Evolutionary conservation across 2,797 vertebrate genomes (phyloP), one percentile per base, ranked within the genome.

Genomic region (Helostoma temminkii): DNA sequence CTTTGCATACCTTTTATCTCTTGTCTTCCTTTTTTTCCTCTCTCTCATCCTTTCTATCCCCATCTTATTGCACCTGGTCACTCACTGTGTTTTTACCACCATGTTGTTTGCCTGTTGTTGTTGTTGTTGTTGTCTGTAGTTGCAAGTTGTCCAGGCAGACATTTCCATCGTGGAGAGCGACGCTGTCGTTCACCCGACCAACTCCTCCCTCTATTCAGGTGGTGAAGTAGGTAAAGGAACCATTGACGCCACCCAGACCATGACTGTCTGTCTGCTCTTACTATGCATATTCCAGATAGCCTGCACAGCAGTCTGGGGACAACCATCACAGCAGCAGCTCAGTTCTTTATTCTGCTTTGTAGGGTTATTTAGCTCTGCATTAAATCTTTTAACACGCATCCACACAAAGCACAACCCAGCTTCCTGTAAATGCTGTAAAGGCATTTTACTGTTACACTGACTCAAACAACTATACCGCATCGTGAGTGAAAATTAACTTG

Each of bases 101-200:
- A 71, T 75, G 39, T 83, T 88, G 80, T 92, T 75, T 88, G 84
- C 78, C 86, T 94, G 91, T 92, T 91, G 84, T 90, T 71, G 93
- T 32, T 32, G 76, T 86, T 71, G 70, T 87, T 73, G 87, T 90
- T 52, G 63, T 96, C 72, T 96, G 94, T 98, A 99, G 98, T 98
- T 99, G 95, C 97, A 99, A 97, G 97, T 99, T 97, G 97, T 99
- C 93, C 96, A 96, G 95, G 97, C 97, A 94, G 97, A 99, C 95
- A 97, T 99, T 96, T 96, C 97, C 96, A 93, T 92, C 89, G 95
- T 99, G 93, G 96, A 96, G 94, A 98, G 97, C 93, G 98, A 99
- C 88, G 98, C 96, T 95, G 95, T 99, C 92, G 92, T 99, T 96
- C 98, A 99, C 95, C 97, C 98, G 93, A 99, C 98, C 96, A 98